These are phyloP conservation scores for Plestiodon gilberti DNA, from an alignment of 2,113 vertebrate genomes.

Conservation along the genomic window DNA sequence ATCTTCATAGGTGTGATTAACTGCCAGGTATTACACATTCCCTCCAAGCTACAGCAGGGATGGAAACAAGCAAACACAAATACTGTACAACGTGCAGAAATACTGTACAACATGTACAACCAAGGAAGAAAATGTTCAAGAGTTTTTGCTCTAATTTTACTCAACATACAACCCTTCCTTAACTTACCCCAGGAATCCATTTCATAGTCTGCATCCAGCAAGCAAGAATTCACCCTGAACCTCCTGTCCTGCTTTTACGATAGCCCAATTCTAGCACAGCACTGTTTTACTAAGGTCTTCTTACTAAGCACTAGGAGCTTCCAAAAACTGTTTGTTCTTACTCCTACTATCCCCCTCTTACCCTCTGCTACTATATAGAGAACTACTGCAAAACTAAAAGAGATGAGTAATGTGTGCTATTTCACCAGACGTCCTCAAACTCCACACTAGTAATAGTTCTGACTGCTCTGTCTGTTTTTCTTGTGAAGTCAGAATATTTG, in stretches of 20 bases:
- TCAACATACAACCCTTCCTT: not conserved
- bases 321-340: slow-evolving; percentile 57
- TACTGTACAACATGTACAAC: too few relatives aligned
- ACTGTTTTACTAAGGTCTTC: slow-evolving; percentile 40
- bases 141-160: not conserved
- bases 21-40: not conserved
- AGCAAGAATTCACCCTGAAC: slow-evolving; percentile 32
- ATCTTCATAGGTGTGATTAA: not conserved
- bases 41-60: not conserved
- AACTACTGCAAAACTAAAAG: slow-evolving; percentile 81
- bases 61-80: fast-evolving
- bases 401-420: slow-evolving; percentile 79
- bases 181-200: slow-evolving; percentile 79
- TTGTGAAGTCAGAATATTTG: not conserved
- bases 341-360: slow-evolving; percentile 74
- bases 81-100: too few relatives aligned
- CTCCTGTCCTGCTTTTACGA: not conserved
- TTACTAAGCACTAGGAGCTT: slow-evolving; percentile 54
- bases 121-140: not conserved
- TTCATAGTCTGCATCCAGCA: slow-evolving; percentile 48
- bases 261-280: slow-evolving; percentile 54
- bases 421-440: slow-evolving; percentile 68
- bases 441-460: slow-evolving; percentile 64
- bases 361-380: slow-evolving; percentile 62
- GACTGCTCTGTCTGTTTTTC: slow-evolving; percentile 64